A percentile compares a stretch with the other conserved stretches of the same genome.
phyloP scores from a whole-genome alignment of 2,113 vertebrate genomes.

The Plestiodon gilberti region DNA sequence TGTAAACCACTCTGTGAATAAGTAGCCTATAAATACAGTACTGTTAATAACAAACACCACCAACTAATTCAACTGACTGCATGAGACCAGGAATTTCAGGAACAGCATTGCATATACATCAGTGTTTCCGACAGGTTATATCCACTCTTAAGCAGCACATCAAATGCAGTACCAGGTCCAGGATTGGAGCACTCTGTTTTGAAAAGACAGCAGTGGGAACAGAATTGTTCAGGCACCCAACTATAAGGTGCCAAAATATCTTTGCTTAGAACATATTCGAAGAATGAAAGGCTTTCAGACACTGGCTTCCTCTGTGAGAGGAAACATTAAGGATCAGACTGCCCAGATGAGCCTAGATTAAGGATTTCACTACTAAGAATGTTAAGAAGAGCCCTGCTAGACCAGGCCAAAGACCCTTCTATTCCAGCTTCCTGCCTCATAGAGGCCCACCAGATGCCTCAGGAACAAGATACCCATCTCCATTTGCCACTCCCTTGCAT shows the following conservation, averaged over 20 bases:
- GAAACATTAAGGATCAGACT: background rate
- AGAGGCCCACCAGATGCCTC: too few species aligned
- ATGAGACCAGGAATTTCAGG: background rate
- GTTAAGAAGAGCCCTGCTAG: too few species aligned
- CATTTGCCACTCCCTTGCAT: too few species aligned
- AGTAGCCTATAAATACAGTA: too few species aligned
- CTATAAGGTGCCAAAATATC: background rate
- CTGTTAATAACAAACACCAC: background rate
- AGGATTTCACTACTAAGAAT: too few species aligned
- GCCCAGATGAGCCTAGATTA: background rate
- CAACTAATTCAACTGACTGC: background rate
- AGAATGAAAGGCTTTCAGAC: background rate
- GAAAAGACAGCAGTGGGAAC: background rate
- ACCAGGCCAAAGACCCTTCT: too few species aligned
- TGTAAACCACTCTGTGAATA: background rate
- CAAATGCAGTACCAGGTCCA: background rate
- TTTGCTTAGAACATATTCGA: background rate
- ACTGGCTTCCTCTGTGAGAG: background rate
- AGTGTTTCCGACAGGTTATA: slow-evolving; percentile 50
- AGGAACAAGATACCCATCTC: too few species aligned
- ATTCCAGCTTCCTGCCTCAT: too few species aligned
- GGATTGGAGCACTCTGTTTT: background rate
- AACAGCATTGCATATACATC: slow-evolving; percentile 31
- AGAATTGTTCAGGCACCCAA: background rate
- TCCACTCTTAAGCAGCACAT: slow-evolving; percentile 42